Evolutionary conservation across 2,797 vertebrate genomes (phyloP).

Genomic region (Coregonus sp.): DNA sequence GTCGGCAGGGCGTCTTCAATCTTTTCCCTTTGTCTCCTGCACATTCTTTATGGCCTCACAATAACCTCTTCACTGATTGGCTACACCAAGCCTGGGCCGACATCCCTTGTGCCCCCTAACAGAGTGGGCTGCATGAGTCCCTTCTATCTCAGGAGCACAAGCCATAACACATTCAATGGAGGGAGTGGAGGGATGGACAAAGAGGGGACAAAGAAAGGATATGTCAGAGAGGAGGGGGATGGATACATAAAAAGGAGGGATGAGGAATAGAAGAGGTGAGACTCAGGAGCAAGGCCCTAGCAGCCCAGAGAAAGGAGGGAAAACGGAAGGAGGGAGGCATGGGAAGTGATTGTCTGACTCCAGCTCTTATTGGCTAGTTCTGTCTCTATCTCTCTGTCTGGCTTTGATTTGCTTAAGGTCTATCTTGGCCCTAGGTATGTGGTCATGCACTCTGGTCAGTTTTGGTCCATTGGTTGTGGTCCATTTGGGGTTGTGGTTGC

Average conservation of each 20-base stretch:
- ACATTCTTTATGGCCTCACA: conserved; percentile 25
- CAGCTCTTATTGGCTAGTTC: conserved; percentile 84
- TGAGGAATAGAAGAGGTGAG: background rate
- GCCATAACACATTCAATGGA: background rate
- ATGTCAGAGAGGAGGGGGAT: background rate
- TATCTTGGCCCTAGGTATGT: conserved; percentile 23
- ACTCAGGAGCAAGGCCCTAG: conserved; percentile 20
- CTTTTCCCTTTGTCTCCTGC: conserved; percentile 25
- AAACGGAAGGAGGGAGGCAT: conserved; percentile 70
- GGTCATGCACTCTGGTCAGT: conserved; percentile 53
- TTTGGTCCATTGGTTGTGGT: conserved; percentile 64
- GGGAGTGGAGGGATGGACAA: background rate
- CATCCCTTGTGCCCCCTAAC: conserved; percentile 38
- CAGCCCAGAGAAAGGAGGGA: conserved; percentile 53
- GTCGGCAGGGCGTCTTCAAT: conserved; percentile 28
- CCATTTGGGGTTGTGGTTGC: conserved; percentile 52
- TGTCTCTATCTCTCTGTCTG: conserved; percentile 66
- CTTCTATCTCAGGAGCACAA: background rate
- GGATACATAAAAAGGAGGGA: conserved; percentile 23
- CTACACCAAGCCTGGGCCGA: conserved; percentile 41
- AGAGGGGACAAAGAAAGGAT: conserved; percentile 10
- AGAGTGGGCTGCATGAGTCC: conserved; percentile 17
- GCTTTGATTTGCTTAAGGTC: conserved; percentile 72
- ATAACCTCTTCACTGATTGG: conserved; percentile 59
- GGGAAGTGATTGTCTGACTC: conserved; percentile 97